Evolutionary conservation across 64 coral and sea anemone genomes (phyloP).

Genomic region (Pocillopora damicornis): DNA sequence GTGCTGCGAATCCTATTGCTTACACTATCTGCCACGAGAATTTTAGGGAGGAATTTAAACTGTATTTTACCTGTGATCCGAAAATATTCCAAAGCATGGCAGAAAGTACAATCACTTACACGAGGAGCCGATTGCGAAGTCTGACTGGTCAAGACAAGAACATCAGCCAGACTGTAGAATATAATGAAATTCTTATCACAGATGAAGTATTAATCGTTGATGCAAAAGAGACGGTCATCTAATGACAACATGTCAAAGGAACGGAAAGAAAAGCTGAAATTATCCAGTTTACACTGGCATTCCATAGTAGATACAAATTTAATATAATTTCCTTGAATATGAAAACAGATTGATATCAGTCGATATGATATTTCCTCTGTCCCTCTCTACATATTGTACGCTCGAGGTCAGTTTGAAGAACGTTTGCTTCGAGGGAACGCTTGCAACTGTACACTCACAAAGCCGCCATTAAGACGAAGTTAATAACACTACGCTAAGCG

Average conservation of each 20-base stretch:
- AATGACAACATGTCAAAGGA: not conserved
- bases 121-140: slow-evolving; percentile 32
- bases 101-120: slow-evolving; percentile 13
- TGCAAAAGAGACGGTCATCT: slow-evolving; percentile 24
- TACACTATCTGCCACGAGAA: slow-evolving; percentile 95
- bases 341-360: too few relatives aligned
- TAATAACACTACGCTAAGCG: too few relatives aligned
- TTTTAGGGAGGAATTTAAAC: slow-evolving; percentile 86
- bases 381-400: too few relatives aligned
- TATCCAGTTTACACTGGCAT: not conserved
- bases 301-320: too few relatives aligned
- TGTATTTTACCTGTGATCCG: slow-evolving; percentile 54
- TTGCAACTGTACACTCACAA: too few relatives aligned
- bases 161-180: not conserved
- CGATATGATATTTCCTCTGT: too few relatives aligned
- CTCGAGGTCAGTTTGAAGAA: too few relatives aligned
- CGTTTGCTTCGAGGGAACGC: too few relatives aligned
- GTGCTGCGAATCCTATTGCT: slow-evolving; percentile 88
- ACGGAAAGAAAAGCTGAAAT: not conserved
- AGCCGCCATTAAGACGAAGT: too few relatives aligned
- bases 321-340: too few relatives aligned
- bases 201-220: slow-evolving; percentile 7
- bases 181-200: not conserved
- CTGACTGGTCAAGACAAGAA: not conserved
- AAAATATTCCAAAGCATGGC: slow-evolving; percentile 53